Percentiles rank a stretch among this genome's conserved stretches.
These are phyloP conservation scores for Cichlasoma orientale DNA, from an alignment of 2,797 vertebrate species.

Conservation along the genomic window DNA sequence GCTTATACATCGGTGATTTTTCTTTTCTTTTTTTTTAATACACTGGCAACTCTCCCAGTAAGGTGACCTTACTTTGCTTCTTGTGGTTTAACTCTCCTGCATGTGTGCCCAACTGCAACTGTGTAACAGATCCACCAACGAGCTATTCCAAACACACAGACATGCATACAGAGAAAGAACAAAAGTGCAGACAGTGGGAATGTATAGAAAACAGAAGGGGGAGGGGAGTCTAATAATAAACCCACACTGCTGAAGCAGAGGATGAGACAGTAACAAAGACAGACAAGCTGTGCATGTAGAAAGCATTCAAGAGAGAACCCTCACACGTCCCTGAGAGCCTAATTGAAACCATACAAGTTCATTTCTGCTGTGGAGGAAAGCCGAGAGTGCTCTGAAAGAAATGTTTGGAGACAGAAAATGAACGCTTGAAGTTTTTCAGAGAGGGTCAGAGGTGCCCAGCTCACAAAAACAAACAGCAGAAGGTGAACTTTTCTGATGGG, in stretches of 20 bases:
- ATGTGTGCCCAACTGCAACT: constrained; percentile 1
- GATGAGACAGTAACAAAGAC: constrained; percentile 25
- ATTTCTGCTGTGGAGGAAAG: constrained; percentile 33
- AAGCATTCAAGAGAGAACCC: constrained; percentile 12
- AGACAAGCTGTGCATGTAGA: constrained; percentile 8
- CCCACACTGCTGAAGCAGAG: background rate
- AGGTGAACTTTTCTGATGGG: background rate
- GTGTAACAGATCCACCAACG: background rate
- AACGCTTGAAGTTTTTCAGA: constrained; percentile 17
- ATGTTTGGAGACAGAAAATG: constrained; percentile 14
- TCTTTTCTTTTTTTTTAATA: constrained; percentile 4
- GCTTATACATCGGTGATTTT: background rate
- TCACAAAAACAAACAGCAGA: constrained; percentile 11
- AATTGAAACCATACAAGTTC: constrained; percentile 70
- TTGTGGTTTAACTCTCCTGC: constrained; percentile 28
- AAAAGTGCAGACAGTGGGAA: background rate
- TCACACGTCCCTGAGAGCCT: constrained; percentile 57
- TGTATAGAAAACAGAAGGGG: background rate
- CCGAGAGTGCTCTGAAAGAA: background rate
- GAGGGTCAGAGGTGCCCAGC: constrained; percentile 19
- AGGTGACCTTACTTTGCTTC: constrained; percentile 37
- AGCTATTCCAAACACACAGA: constrained; percentile 2
- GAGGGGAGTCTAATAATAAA: background rate
- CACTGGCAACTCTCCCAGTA: constrained; percentile 28
- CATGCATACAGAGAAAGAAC: constrained; percentile 21